Base-by-base conservation (phyloP, 2,797 vertebrate genomes). In the Oreortyx pictus region DNA sequence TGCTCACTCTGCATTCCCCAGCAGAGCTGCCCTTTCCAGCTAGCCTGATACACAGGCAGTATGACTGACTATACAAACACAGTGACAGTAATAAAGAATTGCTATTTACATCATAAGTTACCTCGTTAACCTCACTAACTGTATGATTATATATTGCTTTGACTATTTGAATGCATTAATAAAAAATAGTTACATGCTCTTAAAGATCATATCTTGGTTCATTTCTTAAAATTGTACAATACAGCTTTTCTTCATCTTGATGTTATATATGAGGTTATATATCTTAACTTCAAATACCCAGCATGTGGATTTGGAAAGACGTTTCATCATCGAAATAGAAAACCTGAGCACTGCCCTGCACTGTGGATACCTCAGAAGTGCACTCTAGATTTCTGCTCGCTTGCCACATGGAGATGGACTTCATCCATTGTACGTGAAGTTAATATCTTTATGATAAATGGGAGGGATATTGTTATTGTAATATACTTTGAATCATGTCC, bases 81-180 rank as follows among this genome's bases (percentile, higher is more conserved):
- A 20, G 74, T 77, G 46, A 50, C 67, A 59, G 70, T 16, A 77
- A 90, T 76, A 87, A 87, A 52, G 19, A 95, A 85, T 25, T 84
- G 65, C 94, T 94, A 96, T 93, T 87, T 87, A 82, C 74, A 90
- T 89, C 50, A 24, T 88, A 93, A 62, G 11, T 76, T 88, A 96
- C 86, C 82, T 94, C 71, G 87, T 90, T 78, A 89, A 96, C 86
- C 75, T 95, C 65, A 89, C 87, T 95, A 94, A 86, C 73, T 91
- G 77, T 65, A 46, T 18, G 31, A 91, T 94, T 67, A 62, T 54
- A 89, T 90, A 67, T 2, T 9, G 73, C 74, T 75, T 68, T 94
- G 78, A 95, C 73, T 96, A 85, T 70, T 89, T 91, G 89, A 95
- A 93, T 76, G 50, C 31, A 49, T 93, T 82, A 77, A 92, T 67